phyloP scores from a whole-genome alignment of 2,113 vertebrate genomes.

The Daphoenositta chrysoptera region DNA sequence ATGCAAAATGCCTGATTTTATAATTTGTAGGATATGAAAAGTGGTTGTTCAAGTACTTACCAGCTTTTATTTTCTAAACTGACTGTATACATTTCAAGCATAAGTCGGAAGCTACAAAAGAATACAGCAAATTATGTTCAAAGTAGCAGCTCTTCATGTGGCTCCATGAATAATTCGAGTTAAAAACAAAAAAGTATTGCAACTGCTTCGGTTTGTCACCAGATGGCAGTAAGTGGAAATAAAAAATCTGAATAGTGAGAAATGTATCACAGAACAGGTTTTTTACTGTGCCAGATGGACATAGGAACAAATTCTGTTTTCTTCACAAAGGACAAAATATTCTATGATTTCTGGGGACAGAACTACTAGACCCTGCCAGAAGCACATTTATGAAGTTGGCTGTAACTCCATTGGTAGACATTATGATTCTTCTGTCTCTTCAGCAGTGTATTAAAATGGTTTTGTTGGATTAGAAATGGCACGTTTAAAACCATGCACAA shows the following conservation, averaged over 20 bases:
- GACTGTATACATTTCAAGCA: neutral
- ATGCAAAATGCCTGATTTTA: neutral
- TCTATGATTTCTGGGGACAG: neutral
- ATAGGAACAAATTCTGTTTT: neutral
- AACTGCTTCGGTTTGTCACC: neutral
- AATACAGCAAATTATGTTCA: neutral
- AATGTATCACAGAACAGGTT: neutral
- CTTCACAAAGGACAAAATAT: neutral
- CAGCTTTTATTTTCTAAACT: neutral
- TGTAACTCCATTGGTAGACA: neutral
- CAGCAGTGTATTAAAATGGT: neutral
- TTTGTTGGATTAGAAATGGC: neutral
- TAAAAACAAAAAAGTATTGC: neutral
- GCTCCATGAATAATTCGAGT: neutral
- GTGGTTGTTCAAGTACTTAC: neutral
- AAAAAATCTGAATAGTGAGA: neutral
- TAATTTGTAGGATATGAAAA: neutral
- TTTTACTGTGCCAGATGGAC: neutral
- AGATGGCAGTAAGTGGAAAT: constrained; percentile 43
- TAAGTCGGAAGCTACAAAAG: neutral
- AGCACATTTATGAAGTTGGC: neutral
- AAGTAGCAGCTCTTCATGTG: neutral
- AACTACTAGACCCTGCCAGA: neutral
- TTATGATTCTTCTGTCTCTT: neutral
- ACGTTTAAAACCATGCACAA: neutral